phyloP scores from a whole-genome alignment of 2,888 invertebrate genomes.

The Nemotelus pantherinus region DNA sequence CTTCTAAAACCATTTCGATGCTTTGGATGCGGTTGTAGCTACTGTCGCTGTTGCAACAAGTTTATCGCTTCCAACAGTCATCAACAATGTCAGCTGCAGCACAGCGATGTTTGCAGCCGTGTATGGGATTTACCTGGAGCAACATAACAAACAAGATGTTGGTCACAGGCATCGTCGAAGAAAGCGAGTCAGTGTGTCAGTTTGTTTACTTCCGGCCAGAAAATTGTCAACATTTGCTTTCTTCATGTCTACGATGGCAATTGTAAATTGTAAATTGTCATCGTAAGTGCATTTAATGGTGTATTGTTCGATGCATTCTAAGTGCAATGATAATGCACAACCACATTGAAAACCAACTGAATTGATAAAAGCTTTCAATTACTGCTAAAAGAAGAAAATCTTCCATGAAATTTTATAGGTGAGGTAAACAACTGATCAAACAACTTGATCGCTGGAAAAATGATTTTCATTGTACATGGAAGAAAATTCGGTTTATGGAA shows the following conservation, averaged over 20 bases:
- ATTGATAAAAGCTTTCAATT: too few species aligned
- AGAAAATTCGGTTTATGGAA: too few species aligned
- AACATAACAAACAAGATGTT: constrained; percentile 45
- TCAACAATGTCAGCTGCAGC: constrained; percentile 21
- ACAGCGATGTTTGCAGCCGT: constrained; percentile 4
- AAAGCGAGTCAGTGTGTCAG: constrained; percentile 68
- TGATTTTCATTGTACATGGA: too few species aligned
- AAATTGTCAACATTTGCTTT: constrained; percentile 40
- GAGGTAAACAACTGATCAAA: too few species aligned
- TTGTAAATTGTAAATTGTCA: constrained; percentile 5
- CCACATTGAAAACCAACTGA: too few species aligned
- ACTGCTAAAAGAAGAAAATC: too few species aligned
- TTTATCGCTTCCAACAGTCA: constrained; percentile 24
- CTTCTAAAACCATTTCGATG: too few species aligned
- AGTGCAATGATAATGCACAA: too few species aligned
- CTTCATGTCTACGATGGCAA: constrained; percentile 17
- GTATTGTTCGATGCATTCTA: too few species aligned
- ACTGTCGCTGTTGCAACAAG: constrained; percentile 32
- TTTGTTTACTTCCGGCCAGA: constrained; percentile 59
- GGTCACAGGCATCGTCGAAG: constrained; percentile 56
- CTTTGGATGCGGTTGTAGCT: background rate
- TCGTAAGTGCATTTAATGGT: too few species aligned
- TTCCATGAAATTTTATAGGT: too few species aligned
- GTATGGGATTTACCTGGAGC: constrained; percentile 33
- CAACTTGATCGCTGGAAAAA: too few species aligned